Evolutionary conservation across 2,888 invertebrate species (phyloP).

Genomic region (Parascotia fuliginaria): DNA sequence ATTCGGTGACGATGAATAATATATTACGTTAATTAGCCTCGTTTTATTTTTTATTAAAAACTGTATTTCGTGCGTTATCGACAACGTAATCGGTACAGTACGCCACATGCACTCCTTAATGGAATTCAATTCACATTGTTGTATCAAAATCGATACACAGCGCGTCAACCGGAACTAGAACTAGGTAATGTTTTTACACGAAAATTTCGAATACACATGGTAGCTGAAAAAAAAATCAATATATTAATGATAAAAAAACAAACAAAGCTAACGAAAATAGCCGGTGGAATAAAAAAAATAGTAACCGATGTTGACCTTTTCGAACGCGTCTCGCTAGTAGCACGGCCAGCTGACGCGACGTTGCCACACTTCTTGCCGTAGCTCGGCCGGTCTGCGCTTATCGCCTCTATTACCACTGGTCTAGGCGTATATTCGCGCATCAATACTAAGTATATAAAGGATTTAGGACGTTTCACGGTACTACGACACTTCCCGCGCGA

Average conservation of each 20-base stretch:
- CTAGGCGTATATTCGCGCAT: slow-evolving; percentile 60
- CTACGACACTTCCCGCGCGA: slow-evolving; percentile 81
- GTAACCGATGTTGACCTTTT: slow-evolving; percentile 84
- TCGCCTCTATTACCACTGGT: slow-evolving; percentile 66
- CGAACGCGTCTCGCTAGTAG: slow-evolving; percentile 78
- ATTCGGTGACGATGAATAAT: slow-evolving; percentile 28
- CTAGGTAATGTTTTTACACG: slow-evolving; percentile 15
- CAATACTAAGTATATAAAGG: slow-evolving; percentile 73
- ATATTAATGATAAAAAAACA: slow-evolving; percentile 62
- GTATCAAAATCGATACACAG: slow-evolving; percentile 34
- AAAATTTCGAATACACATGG: slow-evolving; percentile 39
- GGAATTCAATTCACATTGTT: slow-evolving; percentile 26
- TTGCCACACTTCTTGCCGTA: slow-evolving; percentile 71
- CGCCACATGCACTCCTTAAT: slow-evolving; percentile 26
- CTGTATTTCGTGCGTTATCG: slow-evolving; percentile 20
- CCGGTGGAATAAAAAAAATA: slow-evolving; percentile 73
- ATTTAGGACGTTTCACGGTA: slow-evolving; percentile 75
- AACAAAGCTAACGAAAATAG: slow-evolving; percentile 73
- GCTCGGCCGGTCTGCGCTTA: slow-evolving; percentile 70
- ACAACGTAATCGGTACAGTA: slow-evolving; percentile 15
- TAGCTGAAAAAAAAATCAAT: slow-evolving; percentile 50
- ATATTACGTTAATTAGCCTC: slow-evolving; percentile 24
- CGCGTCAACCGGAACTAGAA: slow-evolving; percentile 20
- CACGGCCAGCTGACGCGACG: slow-evolving; percentile 84
- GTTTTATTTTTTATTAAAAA: slow-evolving; percentile 5